Evolutionary conservation across 2,797 vertebrate genomes (phyloP), one percentile per base, ranked within the genome.

Genomic region (Margarornis squamiger): DNA sequence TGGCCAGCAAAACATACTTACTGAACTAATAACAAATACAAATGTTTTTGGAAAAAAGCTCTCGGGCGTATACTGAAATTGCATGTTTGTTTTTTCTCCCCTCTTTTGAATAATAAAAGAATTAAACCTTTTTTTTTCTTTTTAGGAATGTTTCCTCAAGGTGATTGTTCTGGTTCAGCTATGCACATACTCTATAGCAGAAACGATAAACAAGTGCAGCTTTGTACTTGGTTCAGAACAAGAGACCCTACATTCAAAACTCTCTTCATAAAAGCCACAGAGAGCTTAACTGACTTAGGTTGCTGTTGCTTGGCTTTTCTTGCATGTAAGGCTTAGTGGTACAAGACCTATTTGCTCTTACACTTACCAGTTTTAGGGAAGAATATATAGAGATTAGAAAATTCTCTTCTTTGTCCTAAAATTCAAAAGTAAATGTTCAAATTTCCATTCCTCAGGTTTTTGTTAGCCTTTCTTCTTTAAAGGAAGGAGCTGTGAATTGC

Each of bases 31-130:
- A 96, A 97, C 95, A 97, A 95, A 96, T 89, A 86, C 21, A 75
- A 96, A 36, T 96, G 91, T 96, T 97, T 96, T 97, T 97, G 96
- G 88, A 91, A 95, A 91, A 97, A 93, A 85, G 74, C 27, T 86
- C 81, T 68, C 19, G 90, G 96, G 96, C 63, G 95, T 97, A 89
- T 61, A 84, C 74, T 73, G 82, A 94, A 85, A 30, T 74, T 83
- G 70, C 43, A 63, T 96, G 95, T 96, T 97, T 93, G 81, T 97
- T 97, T 93, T 49, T 96, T 97, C 92, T 96, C 96, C 86, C 84
- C 65, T 96, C 92, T 94, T 97, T 96, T 97, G 92, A 97, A 94
- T 97, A 92, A 93, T 88, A 95, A 97, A 80, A 93, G 96, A 79
- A 45, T 89, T 67, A 86, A 65, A 73, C 15, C 9, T 9, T 24